Conservation (phyloP, 1,140 invertebrate species). For the Watersipora subatra region DNA sequence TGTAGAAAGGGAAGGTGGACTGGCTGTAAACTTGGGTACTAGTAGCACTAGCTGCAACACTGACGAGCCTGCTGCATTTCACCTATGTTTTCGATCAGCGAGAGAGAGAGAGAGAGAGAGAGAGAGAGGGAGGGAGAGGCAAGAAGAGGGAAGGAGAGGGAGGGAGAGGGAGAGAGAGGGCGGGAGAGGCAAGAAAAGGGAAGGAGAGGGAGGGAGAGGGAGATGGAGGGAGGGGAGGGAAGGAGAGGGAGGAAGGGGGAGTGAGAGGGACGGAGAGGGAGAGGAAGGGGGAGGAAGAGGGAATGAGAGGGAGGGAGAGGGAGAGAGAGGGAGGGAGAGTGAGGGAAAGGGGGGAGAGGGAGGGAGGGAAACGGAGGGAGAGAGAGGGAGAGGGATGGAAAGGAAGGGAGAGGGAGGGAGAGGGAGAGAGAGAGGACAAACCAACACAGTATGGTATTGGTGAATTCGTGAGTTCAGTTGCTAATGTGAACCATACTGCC, state of each 20-base stretch:
- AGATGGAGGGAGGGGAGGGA: neutral
- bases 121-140: slow-evolving; percentile 4
- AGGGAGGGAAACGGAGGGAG: slow-evolving; percentile 1
- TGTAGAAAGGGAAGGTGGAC: neutral
- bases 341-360: neutral
- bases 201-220: neutral
- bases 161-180: neutral
- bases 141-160: neutral
- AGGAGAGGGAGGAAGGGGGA: neutral
- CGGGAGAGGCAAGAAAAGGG: neutral
- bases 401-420: neutral
- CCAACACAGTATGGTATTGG: no score
- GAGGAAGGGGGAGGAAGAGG: slow-evolving; percentile 5
- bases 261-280: no score
- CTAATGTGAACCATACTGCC: no score
- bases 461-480: no score
- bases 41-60: no score
- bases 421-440: neutral
- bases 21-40: neutral
- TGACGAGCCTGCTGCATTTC: no score
- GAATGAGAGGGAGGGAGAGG: neutral
- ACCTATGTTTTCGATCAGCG: slow-evolving; percentile 13
- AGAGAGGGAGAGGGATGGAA: neutral
- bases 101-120: slow-evolving; percentile 13
- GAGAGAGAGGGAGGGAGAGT: slow-evolving; percentile 7